Percentiles rank a stretch among this genome's conserved stretches.
These are phyloP conservation scores for Ophonus ardosiacus DNA, from an alignment of 2,888 invertebrate species.

Conservation along the genomic window DNA sequence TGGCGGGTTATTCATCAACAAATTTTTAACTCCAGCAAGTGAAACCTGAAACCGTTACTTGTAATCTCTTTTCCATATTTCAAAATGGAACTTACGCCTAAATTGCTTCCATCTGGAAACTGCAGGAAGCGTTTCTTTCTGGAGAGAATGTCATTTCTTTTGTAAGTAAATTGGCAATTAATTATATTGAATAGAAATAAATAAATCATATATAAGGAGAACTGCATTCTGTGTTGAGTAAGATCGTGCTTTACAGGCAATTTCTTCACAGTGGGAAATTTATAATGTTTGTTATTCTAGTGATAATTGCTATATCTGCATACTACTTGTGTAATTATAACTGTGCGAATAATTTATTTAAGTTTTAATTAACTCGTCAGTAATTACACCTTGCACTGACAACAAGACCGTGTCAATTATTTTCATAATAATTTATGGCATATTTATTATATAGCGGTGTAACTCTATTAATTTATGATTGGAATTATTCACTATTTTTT, in stretches of 20 bases:
- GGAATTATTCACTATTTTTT: not conserved
- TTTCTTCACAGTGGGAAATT: not conserved
- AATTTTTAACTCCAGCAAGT: conserved; percentile 2
- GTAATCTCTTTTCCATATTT: not conserved
- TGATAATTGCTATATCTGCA: conserved; percentile 32
- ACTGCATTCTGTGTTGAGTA: conserved; percentile 15
- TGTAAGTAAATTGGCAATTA: conserved; percentile 13
- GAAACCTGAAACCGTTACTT: conserved; percentile 21
- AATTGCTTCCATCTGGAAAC: conserved; percentile 77
- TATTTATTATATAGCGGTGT: not conserved
- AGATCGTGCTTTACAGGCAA: not conserved
- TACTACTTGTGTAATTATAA: conserved; percentile 35
- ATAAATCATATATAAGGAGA: conserved; percentile 12
- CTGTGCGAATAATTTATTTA: conserved; percentile 22
- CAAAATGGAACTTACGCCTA: conserved; percentile 69
- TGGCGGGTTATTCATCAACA: not conserved
- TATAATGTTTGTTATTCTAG: conserved; percentile 4
- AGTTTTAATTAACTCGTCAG: conserved; percentile 31
- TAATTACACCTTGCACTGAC: conserved; percentile 21
- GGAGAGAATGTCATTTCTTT: conserved; percentile 68
- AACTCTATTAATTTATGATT: conserved; percentile 4
- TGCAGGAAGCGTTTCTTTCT: conserved; percentile 76
- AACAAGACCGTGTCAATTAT: not conserved
- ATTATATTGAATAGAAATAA: not conserved
- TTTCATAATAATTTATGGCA: conserved; percentile 2